Conservation (phyloP, 1,140 invertebrate species). For the Nasonia vitripennis region DNA sequence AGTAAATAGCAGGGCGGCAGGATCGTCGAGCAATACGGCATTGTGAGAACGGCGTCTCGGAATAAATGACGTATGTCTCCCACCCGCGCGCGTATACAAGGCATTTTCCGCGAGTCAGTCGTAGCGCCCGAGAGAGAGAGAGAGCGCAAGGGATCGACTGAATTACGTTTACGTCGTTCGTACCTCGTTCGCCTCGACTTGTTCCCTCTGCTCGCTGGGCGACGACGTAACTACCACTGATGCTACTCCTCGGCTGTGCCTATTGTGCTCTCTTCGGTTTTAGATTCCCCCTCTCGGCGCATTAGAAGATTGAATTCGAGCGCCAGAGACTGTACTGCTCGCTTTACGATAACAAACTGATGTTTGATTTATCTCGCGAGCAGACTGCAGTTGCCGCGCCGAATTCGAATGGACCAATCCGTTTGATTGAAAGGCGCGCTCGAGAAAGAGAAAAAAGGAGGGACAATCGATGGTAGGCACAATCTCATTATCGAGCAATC, state of each 20-base stretch:
- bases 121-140: too few relatives aligned
- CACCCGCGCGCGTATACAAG: not conserved
- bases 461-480: not conserved
- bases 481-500: not conserved
- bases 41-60: not conserved
- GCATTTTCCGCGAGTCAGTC: slow-evolving; percentile 14
- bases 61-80: slow-evolving; percentile 7
- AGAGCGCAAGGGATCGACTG: not conserved
- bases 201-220: not conserved
- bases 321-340: too few relatives aligned
- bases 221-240: not conserved
- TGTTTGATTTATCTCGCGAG: not conserved
- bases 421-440: too few relatives aligned
- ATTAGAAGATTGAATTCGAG: slow-evolving; percentile 3
- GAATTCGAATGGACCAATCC: too few relatives aligned
- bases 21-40: not conserved
- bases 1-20: not conserved
- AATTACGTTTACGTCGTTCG: slow-evolving; percentile 13
- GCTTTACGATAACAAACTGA: too few relatives aligned
- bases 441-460: not conserved
- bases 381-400: too few relatives aligned
- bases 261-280: slow-evolving; percentile 3
- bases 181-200: not conserved
- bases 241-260: too few relatives aligned
- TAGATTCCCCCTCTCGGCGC: not conserved